A percentile compares a stretch with the other conserved stretches of the same genome.
phyloP scores from a whole-genome alignment of 2,888 invertebrate species.

The Oscheius sp. region DNA sequence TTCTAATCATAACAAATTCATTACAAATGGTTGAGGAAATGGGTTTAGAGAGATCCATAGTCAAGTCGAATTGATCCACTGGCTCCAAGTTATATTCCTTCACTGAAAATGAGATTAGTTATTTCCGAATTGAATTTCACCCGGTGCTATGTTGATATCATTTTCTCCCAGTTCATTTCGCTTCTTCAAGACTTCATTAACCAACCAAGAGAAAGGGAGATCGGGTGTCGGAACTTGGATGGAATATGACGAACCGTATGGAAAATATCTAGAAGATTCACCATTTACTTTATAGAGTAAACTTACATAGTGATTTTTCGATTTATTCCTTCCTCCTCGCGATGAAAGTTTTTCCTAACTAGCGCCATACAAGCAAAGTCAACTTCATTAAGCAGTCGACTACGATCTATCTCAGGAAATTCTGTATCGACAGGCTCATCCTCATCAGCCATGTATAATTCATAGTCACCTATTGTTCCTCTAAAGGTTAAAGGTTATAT shows the following conservation, averaged over 20 bases:
- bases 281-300: not conserved
- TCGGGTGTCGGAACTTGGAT: constrained; percentile 45
- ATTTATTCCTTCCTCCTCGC: not conserved
- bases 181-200: constrained; percentile 37
- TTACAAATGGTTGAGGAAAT: constrained; percentile 36
- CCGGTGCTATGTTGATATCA: not conserved
- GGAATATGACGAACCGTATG: constrained; percentile 31
- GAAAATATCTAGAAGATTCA: constrained; percentile 24
- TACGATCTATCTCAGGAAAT: constrained; percentile 46
- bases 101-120: constrained; percentile 26
- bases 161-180: constrained; percentile 26
- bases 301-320: constrained; percentile 16
- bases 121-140: not conserved
- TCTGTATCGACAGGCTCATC: constrained; percentile 51
- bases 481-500: not conserved
- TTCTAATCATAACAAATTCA: constrained; percentile 53
- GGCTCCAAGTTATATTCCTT: constrained; percentile 49
- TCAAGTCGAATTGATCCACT: constrained; percentile 41
- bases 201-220: constrained; percentile 43
- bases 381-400: constrained; percentile 48
- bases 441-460: constrained; percentile 51
- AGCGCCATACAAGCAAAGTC: constrained; percentile 33
- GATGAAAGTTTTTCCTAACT: constrained; percentile 1
- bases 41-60: constrained; percentile 38
- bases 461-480: constrained; percentile 39